phyloP scores from a whole-genome alignment of 2,797 vertebrate species.

The Micrastur ruficollis region DNA sequence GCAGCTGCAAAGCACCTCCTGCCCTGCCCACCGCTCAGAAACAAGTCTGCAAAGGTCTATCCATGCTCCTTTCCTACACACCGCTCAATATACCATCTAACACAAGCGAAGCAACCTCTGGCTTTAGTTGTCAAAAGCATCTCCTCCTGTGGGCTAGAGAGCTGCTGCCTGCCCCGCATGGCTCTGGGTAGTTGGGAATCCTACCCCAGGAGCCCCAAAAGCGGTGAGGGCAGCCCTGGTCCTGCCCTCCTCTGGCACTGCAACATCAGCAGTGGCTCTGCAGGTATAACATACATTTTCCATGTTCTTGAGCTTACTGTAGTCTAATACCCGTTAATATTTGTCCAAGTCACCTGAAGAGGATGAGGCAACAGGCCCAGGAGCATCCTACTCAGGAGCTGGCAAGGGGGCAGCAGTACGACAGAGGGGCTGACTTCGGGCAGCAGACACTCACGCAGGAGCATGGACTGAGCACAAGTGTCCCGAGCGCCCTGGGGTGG shows the following conservation, averaged over 20 bases:
- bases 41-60: not conserved
- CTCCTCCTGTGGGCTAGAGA: not conserved
- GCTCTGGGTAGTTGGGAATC: not conserved
- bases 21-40: not conserved
- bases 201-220: not conserved
- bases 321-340: not conserved
- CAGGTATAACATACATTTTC: not conserved
- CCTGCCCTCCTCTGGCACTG: not conserved
- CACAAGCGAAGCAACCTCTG: not conserved
- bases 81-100: not conserved
- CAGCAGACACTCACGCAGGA: not conserved
- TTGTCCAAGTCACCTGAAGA: not conserved
- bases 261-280: not conserved
- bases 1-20: not conserved
- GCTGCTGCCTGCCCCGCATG: not conserved
- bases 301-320: not conserved
- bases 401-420: rapidly evolving
- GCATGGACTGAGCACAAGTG: not conserved
- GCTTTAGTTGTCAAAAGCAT: not conserved
- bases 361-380: not conserved
- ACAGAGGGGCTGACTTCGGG: not conserved
- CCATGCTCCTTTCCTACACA: not conserved
- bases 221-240: not conserved
- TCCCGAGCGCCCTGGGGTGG: not conserved
- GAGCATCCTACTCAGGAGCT: not conserved